A percentile compares a stretch with the other conserved stretches of the same genome.
Evolutionary conservation across 2,888 invertebrate species (phyloP).

Genomic region (Mellilla xanthometata): DNA sequence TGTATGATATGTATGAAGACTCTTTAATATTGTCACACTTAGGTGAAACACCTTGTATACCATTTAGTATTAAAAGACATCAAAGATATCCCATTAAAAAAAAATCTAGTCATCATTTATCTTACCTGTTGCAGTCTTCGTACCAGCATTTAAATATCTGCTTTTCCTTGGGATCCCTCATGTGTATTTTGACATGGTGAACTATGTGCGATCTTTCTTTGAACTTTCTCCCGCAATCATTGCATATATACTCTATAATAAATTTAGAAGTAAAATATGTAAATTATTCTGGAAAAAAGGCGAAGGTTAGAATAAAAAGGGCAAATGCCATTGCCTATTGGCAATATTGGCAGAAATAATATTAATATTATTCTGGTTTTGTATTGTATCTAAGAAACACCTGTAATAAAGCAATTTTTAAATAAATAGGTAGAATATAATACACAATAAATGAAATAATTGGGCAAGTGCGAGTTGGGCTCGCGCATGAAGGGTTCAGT

Average conservation of each 20-base stretch:
- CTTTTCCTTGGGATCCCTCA: constrained; percentile 22
- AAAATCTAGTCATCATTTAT: background rate
- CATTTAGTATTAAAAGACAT: too few species aligned
- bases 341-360: constrained; percentile 1
- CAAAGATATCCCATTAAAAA: too few species aligned
- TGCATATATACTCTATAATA: constrained; percentile 62
- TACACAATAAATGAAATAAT: too few species aligned
- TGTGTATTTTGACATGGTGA: constrained; percentile 61
- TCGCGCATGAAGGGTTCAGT: too few species aligned
- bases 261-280: constrained; percentile 12
- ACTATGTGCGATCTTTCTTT: constrained; percentile 60
- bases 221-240: constrained; percentile 64
- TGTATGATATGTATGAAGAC: too few species aligned
- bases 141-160: constrained; percentile 55
- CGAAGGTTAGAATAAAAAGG: constrained; percentile 2
- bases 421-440: too few species aligned
- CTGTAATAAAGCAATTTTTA: constrained; percentile 1
- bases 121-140: constrained; percentile 60
- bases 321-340: background rate
- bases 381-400: background rate
- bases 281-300: constrained; percentile 9
- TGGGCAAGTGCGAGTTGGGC: too few species aligned
- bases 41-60: too few species aligned
- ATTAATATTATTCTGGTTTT: background rate
- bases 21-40: too few species aligned